Percentiles rank a stretch among this genome's conserved stretches.
Conservation (phyloP, 2,888 invertebrate species). For the Pseudococcus jackbeardsleyi region DNA sequence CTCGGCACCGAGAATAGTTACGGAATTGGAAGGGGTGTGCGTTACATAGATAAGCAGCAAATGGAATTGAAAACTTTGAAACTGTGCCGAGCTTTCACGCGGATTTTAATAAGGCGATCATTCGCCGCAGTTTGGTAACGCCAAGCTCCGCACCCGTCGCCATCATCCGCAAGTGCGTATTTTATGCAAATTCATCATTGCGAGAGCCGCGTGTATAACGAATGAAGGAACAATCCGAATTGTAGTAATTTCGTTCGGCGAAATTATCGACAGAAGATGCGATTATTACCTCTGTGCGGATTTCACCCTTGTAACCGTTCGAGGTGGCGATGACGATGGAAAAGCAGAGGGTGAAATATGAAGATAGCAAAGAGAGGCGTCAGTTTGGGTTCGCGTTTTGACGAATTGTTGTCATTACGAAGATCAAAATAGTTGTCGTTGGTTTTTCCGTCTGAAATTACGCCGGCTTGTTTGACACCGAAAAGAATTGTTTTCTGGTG, state of each 20-base stretch:
- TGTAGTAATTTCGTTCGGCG: not conserved
- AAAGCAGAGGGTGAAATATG: no score
- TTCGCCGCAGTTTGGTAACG: not conserved
- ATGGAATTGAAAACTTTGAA: slow-evolving; percentile 22
- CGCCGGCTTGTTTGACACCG: no score
- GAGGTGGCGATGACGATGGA: no score
- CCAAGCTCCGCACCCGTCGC: not conserved
- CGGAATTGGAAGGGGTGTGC: not conserved
- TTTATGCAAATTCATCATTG: slow-evolving; percentile 9
- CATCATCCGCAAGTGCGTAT: not conserved
- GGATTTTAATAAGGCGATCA: slow-evolving; percentile 22
- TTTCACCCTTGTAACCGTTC: no score
- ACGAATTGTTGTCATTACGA: no score
- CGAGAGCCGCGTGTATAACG: not conserved
- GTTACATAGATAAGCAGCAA: slow-evolving; percentile 14
- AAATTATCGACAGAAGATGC: no score
- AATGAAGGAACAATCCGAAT: not conserved
- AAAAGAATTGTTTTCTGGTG: no score
- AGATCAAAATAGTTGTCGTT: no score
- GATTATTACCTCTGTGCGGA: no score
- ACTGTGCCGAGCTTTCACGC: not conserved
- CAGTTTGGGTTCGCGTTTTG: no score
- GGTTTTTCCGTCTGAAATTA: no score
- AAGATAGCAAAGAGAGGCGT: no score
- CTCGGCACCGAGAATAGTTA: not conserved